Evolutionary conservation across 2,113 vertebrate genomes (phyloP).

Genomic region (Columba janthina): DNA sequence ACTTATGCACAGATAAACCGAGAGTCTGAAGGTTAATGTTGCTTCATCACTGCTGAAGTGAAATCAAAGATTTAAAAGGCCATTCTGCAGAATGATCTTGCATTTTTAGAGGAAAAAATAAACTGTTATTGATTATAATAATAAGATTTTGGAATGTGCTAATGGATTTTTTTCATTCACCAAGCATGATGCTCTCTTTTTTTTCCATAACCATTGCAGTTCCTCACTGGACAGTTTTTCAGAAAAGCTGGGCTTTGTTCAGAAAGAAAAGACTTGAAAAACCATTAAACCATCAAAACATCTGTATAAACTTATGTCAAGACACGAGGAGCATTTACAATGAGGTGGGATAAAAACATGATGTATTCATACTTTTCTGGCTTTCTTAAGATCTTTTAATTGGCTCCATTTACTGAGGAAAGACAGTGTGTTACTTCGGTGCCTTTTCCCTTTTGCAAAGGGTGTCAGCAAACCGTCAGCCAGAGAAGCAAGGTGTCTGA

Average conservation of each 20-base stretch:
- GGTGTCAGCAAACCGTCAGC: neutral
- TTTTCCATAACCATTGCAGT: neutral
- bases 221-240: neutral
- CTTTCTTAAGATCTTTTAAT: neutral
- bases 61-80: slow-evolving; percentile 44
- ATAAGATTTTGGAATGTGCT: neutral
- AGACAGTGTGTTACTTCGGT: neutral
- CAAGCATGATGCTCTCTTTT: neutral
- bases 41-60: slow-evolving; percentile 15
- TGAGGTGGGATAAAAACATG: neutral
- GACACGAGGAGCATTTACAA: neutral
- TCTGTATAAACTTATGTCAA: neutral
- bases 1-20: slow-evolving; percentile 17
- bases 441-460: neutral
- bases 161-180: neutral
- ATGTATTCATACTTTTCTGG: neutral
- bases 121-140: slow-evolving; percentile 22
- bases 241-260: neutral
- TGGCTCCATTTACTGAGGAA: neutral
- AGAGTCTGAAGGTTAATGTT: slow-evolving; percentile 40
- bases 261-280: neutral
- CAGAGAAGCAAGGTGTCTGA: neutral
- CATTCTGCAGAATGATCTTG: slow-evolving; percentile 2
- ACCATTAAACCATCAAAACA: neutral
- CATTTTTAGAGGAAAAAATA: neutral